phyloP scores from a whole-genome alignment of 2,113 vertebrate species.

The Perccottus glenii region DNA sequence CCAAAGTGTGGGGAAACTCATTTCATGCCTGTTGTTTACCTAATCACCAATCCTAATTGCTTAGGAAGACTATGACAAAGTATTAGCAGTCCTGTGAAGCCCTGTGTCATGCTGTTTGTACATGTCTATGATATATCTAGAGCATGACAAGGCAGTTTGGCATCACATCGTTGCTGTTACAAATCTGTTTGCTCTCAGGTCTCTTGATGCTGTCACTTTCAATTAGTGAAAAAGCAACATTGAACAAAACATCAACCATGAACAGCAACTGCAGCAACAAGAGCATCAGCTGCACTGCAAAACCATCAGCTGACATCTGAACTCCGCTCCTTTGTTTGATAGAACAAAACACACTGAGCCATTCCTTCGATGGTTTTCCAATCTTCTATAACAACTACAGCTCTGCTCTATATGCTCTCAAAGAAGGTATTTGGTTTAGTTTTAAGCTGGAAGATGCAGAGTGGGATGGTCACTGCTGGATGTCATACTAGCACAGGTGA shows the following conservation, averaged over 20 bases:
- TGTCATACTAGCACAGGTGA: conserved; percentile 44
- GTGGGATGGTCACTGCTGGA: conserved; percentile 6
- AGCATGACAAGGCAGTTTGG: conserved; percentile 48
- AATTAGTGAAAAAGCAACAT: conserved; percentile 42
- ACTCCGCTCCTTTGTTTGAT: too few species aligned
- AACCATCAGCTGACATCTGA: not conserved
- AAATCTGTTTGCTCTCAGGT: conserved; percentile 48
- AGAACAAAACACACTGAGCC: too few species aligned
- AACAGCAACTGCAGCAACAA: conserved; percentile 21
- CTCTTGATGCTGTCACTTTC: conserved; percentile 46
- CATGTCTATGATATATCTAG: conserved; percentile 63
- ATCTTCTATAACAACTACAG: too few species aligned
- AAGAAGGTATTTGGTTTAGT: too few species aligned
- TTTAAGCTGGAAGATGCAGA: not conserved
- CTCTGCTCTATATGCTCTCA: too few species aligned
- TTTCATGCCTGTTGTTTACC: conserved; percentile 67
- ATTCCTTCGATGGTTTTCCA: too few species aligned
- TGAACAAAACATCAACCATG: conserved; percentile 31
- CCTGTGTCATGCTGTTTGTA: conserved; percentile 54
- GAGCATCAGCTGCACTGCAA: conserved; percentile 1
- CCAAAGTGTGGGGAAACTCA: conserved; percentile 56
- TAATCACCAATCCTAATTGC: conserved; percentile 64
- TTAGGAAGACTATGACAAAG: conserved; percentile 50
- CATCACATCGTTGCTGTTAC: conserved; percentile 29
- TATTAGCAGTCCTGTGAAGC: conserved; percentile 34